These are phyloP conservation scores for Sinhomidia bicolor DNA, from an alignment of 2,888 invertebrate species.

Conservation along the genomic window DNA sequence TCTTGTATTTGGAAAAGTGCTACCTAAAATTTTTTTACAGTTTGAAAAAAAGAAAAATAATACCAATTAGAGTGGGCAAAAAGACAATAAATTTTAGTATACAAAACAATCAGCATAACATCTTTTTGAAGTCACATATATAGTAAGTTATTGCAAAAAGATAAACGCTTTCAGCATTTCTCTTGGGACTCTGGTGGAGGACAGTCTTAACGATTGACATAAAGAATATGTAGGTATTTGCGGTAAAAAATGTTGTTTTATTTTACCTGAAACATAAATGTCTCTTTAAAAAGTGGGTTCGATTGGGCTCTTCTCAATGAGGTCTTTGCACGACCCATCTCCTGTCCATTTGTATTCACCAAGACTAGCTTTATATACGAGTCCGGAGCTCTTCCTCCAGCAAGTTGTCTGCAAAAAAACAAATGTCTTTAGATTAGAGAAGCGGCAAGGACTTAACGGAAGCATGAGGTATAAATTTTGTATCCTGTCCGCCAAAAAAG, in stretches of 20 bases:
- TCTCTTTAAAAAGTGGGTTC: constrained; percentile 97
- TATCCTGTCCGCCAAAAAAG: not conserved
- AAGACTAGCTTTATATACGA: constrained; percentile 96
- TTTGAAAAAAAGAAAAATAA: no score
- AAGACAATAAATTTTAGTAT: no score
- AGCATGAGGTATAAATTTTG: not conserved
- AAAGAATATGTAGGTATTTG: not conserved
- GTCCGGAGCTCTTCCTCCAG: constrained; percentile 92
- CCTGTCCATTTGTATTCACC: constrained; percentile 95
- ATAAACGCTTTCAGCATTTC: no score
- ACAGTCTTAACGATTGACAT: no score
- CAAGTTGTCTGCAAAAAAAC: constrained; percentile 87
- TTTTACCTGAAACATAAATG: constrained; percentile 95
- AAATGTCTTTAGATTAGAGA: constrained; percentile 79
- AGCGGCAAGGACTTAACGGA: not conserved
- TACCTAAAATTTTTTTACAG: constrained; percentile 88
- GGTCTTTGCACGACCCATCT: constrained; percentile 96
- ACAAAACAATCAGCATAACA: no score
- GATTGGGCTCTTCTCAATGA: constrained; percentile 95
- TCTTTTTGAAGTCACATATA: no score
- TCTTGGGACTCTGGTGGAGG: not conserved
- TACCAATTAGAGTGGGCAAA: no score
- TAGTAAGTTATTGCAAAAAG: no score
- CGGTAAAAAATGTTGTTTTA: not conserved
- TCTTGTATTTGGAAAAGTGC: constrained; percentile 97